Base-by-base conservation (phyloP, 2,888 invertebrate species). In the Sminthurides aquaticus region DNA sequence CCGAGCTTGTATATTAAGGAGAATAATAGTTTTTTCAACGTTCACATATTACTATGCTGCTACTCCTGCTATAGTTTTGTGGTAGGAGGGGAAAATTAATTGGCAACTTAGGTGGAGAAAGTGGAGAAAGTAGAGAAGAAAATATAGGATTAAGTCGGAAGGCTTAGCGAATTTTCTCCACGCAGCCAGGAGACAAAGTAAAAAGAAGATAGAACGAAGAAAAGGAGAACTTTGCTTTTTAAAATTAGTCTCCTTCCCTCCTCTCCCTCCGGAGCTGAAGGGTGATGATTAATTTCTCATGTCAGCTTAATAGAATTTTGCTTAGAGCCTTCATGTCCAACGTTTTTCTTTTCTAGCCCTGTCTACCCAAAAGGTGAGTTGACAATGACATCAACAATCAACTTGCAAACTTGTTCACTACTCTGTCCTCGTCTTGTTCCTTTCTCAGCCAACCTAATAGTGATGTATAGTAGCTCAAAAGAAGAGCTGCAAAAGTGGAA, bases 231-330 rank as follows among this genome's bases (percentile, higher is more conserved):
- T 64, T 64, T 64, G 22, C 64, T 60, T 64, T 64, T 64, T 60
- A 60, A 64, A 64, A 60, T 64, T 64, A 59, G 64, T 59, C 58
- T 34, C 43, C 15, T 15, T 34, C 43, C 15, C 43, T 34, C 43
- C 43, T 34, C 15, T 34, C 43, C 43, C 43, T 5, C 8, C 15
- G 43, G 43, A 22, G 8, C 18, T 52, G 52, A 60, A 60, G 55
- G 57, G 22, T 27, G 56, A 64, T 64, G 64, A 64, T 64, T 64
- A 64, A 64, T 64, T 64, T 60, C 64, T 64, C 43, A 25, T 64
- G 64, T 64, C 64, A 64, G 24, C 64, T 28, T 64, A 64, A 64
- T 64, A 64, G 64, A 64, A 64, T 64, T 43, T 48, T 59, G 60
- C 59, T 20, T 43, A 55, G 64, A 64, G 59, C 43, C 49, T 52